Conservation (phyloP, 2,888 invertebrate species). For the Ametastegia equiseti region DNA sequence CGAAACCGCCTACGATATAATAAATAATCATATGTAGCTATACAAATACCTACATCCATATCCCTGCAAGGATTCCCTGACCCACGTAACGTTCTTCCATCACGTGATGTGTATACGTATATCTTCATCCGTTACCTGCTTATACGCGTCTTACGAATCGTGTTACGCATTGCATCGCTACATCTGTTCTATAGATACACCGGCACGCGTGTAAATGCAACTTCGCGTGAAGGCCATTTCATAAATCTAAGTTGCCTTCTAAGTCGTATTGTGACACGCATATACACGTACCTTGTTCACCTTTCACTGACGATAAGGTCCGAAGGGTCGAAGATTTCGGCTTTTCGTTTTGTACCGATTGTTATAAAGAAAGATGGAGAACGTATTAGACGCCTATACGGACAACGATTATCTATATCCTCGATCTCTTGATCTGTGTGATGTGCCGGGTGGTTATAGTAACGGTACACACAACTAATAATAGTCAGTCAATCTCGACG, state of each 20-base stretch:
- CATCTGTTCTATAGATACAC: too few species aligned
- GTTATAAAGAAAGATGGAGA: not conserved
- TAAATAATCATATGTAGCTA: not conserved
- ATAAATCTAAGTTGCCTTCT: conserved; percentile 6
- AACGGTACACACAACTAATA: not conserved
- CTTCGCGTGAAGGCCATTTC: conserved; percentile 26
- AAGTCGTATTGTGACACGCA: not conserved
- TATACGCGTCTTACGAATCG: conserved; percentile 7
- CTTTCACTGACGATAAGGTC: not conserved
- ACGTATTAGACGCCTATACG: not conserved
- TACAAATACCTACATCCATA: not conserved
- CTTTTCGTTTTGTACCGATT: not conserved
- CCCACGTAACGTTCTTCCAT: conserved; percentile 9
- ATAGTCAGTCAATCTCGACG: not conserved
- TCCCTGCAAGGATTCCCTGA: conserved; percentile 19
- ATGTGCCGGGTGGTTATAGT: not conserved
- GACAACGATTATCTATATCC: not conserved
- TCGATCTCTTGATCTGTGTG: not conserved
- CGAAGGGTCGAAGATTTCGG: not conserved
- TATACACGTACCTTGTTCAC: too few species aligned
- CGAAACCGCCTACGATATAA: not conserved
- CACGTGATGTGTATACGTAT: not conserved
- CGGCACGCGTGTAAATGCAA: not conserved
- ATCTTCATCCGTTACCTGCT: conserved; percentile 18
- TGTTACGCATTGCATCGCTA: conserved; percentile 10